Conservation (phyloP, 2,888 invertebrate genomes). For the Drosophila nr. fundita region DNA sequence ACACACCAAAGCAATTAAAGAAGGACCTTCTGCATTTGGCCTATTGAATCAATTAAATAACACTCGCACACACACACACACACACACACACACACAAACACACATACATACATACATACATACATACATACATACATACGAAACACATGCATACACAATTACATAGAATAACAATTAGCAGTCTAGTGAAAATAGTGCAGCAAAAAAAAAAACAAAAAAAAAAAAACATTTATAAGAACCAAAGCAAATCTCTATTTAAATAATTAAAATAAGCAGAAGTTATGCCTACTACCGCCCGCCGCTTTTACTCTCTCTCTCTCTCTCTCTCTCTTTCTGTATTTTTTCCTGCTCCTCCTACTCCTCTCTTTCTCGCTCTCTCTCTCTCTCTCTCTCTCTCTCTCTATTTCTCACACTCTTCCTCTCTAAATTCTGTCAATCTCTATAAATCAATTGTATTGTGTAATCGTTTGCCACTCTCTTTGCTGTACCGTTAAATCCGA, state of each 20-base stretch:
- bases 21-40: constrained; percentile 29
- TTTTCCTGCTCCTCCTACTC: constrained; percentile 15
- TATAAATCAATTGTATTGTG: constrained; percentile 54
- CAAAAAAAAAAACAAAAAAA: constrained; percentile 39
- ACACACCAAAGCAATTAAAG: constrained; percentile 9
- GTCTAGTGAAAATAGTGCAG: constrained; percentile 66
- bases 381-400: not conserved
- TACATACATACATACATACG: constrained; percentile 8
- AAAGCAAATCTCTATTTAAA: constrained; percentile 19
- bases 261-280: constrained; percentile 65
- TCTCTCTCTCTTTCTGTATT: constrained; percentile 46
- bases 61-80: constrained; percentile 2
- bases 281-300: constrained; percentile 80
- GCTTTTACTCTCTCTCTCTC: constrained; percentile 69
- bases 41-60: constrained; percentile 8
- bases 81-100: constrained; percentile 9
- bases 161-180: constrained; percentile 49
- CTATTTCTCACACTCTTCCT: constrained; percentile 35
- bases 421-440: constrained; percentile 32
- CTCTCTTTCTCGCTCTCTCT: constrained; percentile 30
- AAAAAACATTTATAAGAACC: constrained; percentile 6
- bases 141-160: not conserved
- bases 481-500: constrained; percentile 47
- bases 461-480: constrained; percentile 59
- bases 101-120: constrained; percentile 5